Evolutionary conservation across 2,888 invertebrate species (phyloP), one percentile per base, ranked within the genome.

Genomic region (Apodemia mormo): DNA sequence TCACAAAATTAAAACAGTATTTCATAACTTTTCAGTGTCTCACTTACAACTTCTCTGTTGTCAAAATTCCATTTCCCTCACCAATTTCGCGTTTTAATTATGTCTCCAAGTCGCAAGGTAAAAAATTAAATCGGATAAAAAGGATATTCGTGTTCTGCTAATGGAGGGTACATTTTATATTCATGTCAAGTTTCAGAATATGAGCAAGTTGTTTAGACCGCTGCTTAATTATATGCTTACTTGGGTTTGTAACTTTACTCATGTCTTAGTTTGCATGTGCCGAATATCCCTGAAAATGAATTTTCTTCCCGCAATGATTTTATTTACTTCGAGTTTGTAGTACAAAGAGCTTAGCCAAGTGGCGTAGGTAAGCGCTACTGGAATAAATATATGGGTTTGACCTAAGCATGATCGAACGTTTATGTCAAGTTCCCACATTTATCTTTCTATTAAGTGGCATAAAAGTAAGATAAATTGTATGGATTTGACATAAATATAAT

Each of bases 161-260:
- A 64, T 64, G 61, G 61, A 64, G 30, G 64, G 64, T 37, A 64
- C 64, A 64, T 64, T 64, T 64, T 37, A 37, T 33, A 37, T 64
- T 37, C 64, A 8, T 58, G 30, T 58, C 58, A 64, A 64, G 64
- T 64, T 64, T n/a, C 64, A 37, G 37, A 54, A 54, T 54, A 54
- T 54, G 22, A 54, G 54, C 54, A 54, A 22, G 54, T 54, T 54
- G 54, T 54, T n/a, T 54, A 54, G 54, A 22, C 22, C n/a, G 14
- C 52, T 52, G 22, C 54, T 54, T 54, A 54, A 54, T 54, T 54
- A 54, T 22, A 22, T 22, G 22, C 54, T 54, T 54, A 54, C 7
- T 22, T 22, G n/a, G 22, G 54, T 22, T 54, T 54, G 8, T n/a
- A 22, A 22, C 54, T 54, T 54, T 54, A 54, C 22, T 54, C 8